These are phyloP conservation scores for Hypsopygia costalis DNA, from an alignment of 2,888 invertebrate genomes.

Conservation along the genomic window DNA sequence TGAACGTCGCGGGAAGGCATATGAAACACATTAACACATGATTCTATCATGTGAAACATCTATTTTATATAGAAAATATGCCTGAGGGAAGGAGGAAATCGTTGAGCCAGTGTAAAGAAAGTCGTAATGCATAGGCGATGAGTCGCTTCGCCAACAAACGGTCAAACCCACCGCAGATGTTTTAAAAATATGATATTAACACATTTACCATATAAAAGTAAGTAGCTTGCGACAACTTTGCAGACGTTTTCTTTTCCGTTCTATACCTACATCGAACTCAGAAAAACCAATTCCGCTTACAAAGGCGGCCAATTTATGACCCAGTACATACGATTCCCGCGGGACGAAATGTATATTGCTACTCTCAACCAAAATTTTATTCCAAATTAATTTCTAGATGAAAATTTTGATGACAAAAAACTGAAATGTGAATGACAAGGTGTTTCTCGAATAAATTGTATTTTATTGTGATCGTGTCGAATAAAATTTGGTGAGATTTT, in stretches of 20 bases:
- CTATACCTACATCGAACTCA: constrained; percentile 40
- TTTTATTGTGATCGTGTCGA: constrained; percentile 30
- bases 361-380: constrained; percentile 21
- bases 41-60: too few species aligned
- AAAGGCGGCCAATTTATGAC: constrained; percentile 63
- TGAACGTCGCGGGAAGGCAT: too few species aligned
- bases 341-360: constrained; percentile 22
- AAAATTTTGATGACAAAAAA: constrained; percentile 30
- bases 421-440: constrained; percentile 22
- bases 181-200: too few species aligned
- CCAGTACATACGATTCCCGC: constrained; percentile 37
- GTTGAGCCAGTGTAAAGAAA: too few species aligned
- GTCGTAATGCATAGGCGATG: too few species aligned
- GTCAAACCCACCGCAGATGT: too few species aligned
- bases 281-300: constrained; percentile 64
- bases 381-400: constrained; percentile 35
- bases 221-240: background rate
- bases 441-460: constrained; percentile 28
- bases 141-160: too few species aligned
- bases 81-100: too few species aligned
- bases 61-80: too few species aligned
- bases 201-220: too few species aligned
- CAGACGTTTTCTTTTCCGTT: background rate
- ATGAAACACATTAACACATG: too few species aligned
- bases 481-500: constrained; percentile 35